A percentile compares a stretch with the other conserved stretches of the same genome.
phyloP scores from a whole-genome alignment of 2,888 invertebrate species.

The Macrosoma leucophasiata region DNA sequence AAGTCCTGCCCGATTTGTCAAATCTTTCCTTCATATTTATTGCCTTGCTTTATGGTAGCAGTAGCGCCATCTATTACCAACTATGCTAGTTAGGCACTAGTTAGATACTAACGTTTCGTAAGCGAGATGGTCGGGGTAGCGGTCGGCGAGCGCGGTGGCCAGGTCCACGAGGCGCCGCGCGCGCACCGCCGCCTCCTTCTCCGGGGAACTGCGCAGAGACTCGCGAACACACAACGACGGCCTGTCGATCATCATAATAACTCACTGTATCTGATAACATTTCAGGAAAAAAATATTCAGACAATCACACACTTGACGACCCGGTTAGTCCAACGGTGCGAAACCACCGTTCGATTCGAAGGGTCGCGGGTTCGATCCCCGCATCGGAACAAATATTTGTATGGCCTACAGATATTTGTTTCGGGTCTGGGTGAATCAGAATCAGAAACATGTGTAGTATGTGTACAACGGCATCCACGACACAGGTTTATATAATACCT shows the following conservation, averaged over 20 bases:
- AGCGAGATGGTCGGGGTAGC: slow-evolving; percentile 38
- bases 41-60: too few relatives aligned
- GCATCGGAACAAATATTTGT: neutral
- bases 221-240: slow-evolving; percentile 34
- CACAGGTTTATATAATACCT: too few relatives aligned
- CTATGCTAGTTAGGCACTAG: too few relatives aligned
- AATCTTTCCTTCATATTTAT: too few relatives aligned
- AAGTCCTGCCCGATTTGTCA: too few relatives aligned
- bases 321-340: neutral
- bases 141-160: slow-evolving; percentile 40
- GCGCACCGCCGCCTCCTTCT: slow-evolving; percentile 46
- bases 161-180: slow-evolving; percentile 44
- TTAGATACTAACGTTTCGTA: slow-evolving; percentile 47
- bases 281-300: neutral
- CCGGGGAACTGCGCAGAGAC: slow-evolving; percentile 40
- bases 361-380: neutral
- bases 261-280: neutral
- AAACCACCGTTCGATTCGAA: neutral
- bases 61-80: too few relatives aligned
- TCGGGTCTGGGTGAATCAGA: too few relatives aligned
- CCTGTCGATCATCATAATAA: slow-evolving; percentile 6
- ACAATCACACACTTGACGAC: neutral
- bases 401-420: too few relatives aligned
- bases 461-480: too few relatives aligned
- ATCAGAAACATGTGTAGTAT: too few relatives aligned